Percentiles rank a stretch among this genome's conserved stretches.
Evolutionary conservation across 2,113 vertebrate genomes (phyloP).

Genomic region (Crotophaga sulcirostris): DNA sequence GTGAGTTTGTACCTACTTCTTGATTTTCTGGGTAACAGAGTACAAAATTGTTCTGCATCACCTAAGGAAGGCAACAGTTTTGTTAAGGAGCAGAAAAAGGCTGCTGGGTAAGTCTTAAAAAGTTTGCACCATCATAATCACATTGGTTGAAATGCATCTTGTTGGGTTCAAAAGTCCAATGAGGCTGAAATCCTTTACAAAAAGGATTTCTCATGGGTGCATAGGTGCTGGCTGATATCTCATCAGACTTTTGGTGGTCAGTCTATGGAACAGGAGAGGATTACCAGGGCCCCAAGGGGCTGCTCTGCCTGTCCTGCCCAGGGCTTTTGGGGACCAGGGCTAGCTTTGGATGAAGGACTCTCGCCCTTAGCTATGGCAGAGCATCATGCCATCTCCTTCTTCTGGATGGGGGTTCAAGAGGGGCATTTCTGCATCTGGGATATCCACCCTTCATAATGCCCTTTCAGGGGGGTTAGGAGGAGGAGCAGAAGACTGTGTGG

Average conservation of each 20-base stretch:
- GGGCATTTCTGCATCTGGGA: background rate
- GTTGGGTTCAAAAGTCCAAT: background rate
- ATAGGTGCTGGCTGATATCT: background rate
- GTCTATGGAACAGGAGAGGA: background rate
- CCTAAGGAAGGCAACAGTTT: background rate
- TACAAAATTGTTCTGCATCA: background rate
- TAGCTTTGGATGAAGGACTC: background rate
- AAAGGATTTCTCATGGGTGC: background rate
- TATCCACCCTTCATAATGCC: background rate
- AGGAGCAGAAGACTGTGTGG: background rate
- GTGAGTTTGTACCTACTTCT: background rate
- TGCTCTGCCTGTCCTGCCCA: background rate
- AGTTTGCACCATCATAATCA: background rate
- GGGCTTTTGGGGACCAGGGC: background rate
- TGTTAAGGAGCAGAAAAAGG: background rate
- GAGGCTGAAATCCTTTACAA: background rate
- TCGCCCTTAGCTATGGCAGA: background rate
- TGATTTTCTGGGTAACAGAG: background rate
- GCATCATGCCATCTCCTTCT: background rate
- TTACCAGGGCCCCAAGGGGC: background rate
- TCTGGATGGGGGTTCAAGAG: background rate
- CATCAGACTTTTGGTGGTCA: rapidly evolving
- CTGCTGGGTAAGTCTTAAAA: background rate
- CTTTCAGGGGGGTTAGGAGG: background rate
- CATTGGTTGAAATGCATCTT: background rate